A percentile compares a stretch with the other conserved stretches of the same genome.
phyloP scores from a whole-genome alignment of 2,113 vertebrate species.

The Drymodes brunneopygia region DNA sequence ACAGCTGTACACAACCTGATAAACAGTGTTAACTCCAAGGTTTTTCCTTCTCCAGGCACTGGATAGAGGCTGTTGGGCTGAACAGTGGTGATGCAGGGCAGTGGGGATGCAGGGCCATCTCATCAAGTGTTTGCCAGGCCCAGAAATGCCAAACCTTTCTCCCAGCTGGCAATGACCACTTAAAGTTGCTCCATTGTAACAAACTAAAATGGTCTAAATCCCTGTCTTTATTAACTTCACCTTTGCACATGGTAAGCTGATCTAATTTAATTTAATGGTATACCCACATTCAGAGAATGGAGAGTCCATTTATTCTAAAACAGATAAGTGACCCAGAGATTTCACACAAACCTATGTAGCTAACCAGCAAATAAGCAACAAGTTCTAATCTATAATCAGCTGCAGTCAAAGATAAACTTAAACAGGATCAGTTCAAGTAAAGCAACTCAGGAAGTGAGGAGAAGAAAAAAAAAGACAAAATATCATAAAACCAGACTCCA shows the following conservation, averaged over 20 bases:
- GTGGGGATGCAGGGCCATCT: background rate
- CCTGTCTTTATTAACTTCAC: background rate
- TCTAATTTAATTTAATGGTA: background rate
- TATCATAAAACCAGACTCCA: background rate
- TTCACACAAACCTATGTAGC: background rate
- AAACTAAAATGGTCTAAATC: background rate
- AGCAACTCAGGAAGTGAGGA: accelerated
- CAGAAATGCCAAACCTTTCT: background rate
- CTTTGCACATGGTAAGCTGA: background rate
- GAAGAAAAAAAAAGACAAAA: no score
- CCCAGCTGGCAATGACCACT: accelerated
- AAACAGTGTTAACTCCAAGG: background rate
- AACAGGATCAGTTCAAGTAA: background rate
- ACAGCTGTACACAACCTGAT: background rate
- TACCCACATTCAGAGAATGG: background rate
- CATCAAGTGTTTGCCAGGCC: background rate
- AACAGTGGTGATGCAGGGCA: accelerated
- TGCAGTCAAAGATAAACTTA: background rate
- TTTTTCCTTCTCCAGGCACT: background rate
- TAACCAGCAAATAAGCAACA: background rate
- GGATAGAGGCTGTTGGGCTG: background rate
- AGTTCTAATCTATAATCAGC: background rate
- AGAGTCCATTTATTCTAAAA: background rate
- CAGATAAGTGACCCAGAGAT: background rate
- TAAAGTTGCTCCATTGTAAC: background rate